phyloP scores from a whole-genome alignment of 2,113 vertebrate genomes.

The Fregetta grallaria region DNA sequence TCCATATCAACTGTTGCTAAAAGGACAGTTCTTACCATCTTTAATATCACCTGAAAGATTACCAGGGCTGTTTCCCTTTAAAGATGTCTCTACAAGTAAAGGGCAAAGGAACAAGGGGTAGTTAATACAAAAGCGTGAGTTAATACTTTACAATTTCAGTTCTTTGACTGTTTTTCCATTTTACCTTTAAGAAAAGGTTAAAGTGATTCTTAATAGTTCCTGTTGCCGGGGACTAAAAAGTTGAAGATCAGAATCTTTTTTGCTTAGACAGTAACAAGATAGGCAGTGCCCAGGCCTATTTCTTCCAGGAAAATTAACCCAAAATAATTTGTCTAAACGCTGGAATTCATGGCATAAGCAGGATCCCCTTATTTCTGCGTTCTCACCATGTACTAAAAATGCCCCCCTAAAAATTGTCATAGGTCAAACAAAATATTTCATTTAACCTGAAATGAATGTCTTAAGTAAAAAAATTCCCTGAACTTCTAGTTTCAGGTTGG shows the following conservation, averaged over 20 bases:
- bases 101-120: not conserved
- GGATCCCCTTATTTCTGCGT: not conserved
- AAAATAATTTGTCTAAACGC: not conserved
- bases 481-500: not conserved
- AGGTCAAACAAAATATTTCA: not conserved
- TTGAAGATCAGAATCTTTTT: not conserved
- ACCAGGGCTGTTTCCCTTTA: not conserved
- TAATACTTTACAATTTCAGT: not conserved
- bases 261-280: not conserved
- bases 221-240: not conserved
- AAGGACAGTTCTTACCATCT: not conserved
- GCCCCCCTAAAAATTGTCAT: not conserved
- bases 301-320: not conserved
- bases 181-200: constrained; percentile 3
- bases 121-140: not conserved
- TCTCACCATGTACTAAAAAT: not conserved
- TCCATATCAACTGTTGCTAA: not conserved
- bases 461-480: not conserved
- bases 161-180: not conserved
- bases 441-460: not conserved
- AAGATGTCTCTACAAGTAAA: not conserved
- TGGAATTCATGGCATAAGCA: not conserved
- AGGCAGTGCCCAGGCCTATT: not conserved
- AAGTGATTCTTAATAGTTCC: not conserved
- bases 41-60: not conserved